A percentile compares a stretch with the other conserved stretches of the same genome.
Conservation (phyloP, 2,888 invertebrate species). For the Syrphus vitripennis region DNA sequence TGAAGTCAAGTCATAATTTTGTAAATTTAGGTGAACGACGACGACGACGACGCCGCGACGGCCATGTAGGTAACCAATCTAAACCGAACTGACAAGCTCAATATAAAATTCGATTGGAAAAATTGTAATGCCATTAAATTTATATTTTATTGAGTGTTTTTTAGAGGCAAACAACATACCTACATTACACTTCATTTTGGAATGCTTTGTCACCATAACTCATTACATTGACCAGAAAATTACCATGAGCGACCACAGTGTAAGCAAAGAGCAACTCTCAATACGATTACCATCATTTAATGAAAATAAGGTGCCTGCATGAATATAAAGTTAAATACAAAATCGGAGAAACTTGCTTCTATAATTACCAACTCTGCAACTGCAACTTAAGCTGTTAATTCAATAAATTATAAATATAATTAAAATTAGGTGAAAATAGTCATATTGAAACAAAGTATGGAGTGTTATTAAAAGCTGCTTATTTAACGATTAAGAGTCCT, state of each 20-base stretch:
- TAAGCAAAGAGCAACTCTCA: neutral
- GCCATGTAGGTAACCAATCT: neutral
- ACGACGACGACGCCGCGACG: neutral
- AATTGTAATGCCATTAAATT: neutral
- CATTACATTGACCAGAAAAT: neutral
- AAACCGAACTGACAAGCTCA: neutral
- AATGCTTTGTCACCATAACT: neutral
- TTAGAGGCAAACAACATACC: neutral
- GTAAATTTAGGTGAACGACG: neutral
- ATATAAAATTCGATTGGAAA: slow-evolving; percentile 14
- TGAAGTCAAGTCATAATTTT: neutral
- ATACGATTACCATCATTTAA: neutral
- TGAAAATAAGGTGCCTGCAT: neutral
- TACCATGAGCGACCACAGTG: neutral
- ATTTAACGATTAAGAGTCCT: neutral
- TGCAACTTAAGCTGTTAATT: neutral
- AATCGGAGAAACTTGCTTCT: neutral
- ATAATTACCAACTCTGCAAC: too few relatives aligned
- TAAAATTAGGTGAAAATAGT: neutral
- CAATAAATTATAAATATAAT: neutral
- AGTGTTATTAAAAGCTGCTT: neutral
- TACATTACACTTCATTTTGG: neutral
- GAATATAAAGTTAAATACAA: neutral
- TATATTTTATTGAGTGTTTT: slow-evolving; percentile 3
- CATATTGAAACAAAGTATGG: too few relatives aligned